Conservation (phyloP, 2,113 vertebrate genomes). For the Drymodes brunneopygia region DNA sequence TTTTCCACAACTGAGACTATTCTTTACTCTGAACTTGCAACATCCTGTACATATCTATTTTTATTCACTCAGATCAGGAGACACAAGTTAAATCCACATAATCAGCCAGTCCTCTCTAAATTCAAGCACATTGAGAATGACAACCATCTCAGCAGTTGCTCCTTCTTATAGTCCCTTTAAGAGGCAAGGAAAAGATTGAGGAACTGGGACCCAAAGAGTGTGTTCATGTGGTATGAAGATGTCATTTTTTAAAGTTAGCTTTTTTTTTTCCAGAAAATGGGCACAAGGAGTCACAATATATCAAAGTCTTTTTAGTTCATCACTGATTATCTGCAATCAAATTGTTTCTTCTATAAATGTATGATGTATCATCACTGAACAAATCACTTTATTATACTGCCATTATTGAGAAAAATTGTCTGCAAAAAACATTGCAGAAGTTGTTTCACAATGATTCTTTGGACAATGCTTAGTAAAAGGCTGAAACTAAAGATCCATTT, state of each 20-base stretch:
- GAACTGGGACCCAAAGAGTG: neutral
- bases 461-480: neutral
- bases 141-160: neutral
- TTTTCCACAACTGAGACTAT: no score
- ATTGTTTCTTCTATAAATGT: neutral
- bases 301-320: neutral
- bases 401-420: neutral
- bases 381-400: neutral
- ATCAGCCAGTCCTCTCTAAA: neutral
- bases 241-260: neutral
- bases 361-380: neutral
- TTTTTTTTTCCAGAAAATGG: neutral
- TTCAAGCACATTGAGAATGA: neutral
- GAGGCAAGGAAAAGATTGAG: neutral
- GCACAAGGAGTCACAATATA: neutral
- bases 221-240: rapidly evolving
- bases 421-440: neutral
- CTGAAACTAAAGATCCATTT: neutral
- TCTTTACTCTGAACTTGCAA: neutral
- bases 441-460: neutral
- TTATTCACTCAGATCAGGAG: neutral
- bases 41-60: neutral
- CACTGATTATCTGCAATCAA: neutral
- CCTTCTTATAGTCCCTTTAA: neutral
- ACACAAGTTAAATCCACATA: neutral